Evolutionary conservation across 2,888 invertebrate genomes (phyloP).

Genomic region (Diloba caeruleocephala): DNA sequence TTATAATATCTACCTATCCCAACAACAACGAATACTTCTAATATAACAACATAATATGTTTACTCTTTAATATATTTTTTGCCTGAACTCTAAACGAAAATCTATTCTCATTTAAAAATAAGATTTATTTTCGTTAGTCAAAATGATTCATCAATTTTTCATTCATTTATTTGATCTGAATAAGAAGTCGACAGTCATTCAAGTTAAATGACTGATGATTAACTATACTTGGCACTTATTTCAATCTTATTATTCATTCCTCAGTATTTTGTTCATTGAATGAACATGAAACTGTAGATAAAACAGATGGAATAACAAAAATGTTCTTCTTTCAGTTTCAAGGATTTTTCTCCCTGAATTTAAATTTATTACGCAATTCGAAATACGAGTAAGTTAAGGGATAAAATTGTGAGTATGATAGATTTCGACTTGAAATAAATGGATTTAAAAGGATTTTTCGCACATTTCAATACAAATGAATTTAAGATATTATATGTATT

Average conservation of each 20-base stretch:
- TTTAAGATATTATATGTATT: too few relatives aligned
- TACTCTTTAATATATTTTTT: neutral
- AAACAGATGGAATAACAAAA: neutral
- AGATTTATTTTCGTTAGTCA: constrained; percentile 49
- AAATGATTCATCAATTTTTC: constrained; percentile 47
- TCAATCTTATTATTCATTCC: constrained; percentile 6
- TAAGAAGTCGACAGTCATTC: constrained; percentile 54
- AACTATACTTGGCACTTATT: constrained; percentile 36
- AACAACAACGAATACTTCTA: too few relatives aligned
- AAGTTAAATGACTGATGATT: constrained; percentile 56
- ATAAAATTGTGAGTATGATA: too few relatives aligned
- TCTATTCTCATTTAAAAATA: constrained; percentile 25
- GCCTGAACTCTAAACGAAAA: constrained; percentile 4
- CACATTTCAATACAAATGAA: too few relatives aligned
- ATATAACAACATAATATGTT: too few relatives aligned
- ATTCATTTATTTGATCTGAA: constrained; percentile 49
- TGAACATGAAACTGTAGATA: constrained; percentile 1
- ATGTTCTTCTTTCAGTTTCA: neutral
- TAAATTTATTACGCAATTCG: too few relatives aligned
- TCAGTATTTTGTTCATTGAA: constrained; percentile 13
- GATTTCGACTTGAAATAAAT: too few relatives aligned
- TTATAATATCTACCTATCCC: too few relatives aligned
- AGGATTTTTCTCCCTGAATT: neutral
- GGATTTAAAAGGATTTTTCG: too few relatives aligned
- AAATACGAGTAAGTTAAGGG: too few relatives aligned